A percentile compares a stretch with the other conserved stretches of the same genome.
phyloP scores from a whole-genome alignment of 1,140 invertebrate species.

The Drosophila repleta region DNA sequence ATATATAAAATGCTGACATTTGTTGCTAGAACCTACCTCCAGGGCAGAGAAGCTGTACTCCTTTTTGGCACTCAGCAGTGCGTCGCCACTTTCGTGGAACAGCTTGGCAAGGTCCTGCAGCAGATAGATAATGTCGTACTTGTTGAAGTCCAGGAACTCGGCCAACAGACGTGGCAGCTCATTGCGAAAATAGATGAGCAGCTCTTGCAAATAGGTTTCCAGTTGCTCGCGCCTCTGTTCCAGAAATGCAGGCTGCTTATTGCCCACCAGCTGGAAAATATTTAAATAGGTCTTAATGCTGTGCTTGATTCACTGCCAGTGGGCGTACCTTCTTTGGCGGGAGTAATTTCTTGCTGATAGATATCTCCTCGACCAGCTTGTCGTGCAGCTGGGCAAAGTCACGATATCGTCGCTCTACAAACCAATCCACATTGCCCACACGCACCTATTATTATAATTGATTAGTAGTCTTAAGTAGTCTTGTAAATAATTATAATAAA shows the following conservation, averaged over 20 bases:
- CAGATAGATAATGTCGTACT: constrained; percentile 93
- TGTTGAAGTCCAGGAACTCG: constrained; percentile 91
- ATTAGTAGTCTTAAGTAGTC: not conserved
- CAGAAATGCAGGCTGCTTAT: constrained; percentile 92
- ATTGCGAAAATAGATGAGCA: constrained; percentile 87
- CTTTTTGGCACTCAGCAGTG: constrained; percentile 86
- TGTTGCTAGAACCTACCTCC: constrained; percentile 86
- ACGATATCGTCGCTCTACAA: constrained; percentile 92
- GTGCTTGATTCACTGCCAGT: not conserved
- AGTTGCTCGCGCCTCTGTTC: constrained; percentile 92
- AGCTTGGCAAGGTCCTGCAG: constrained; percentile 90
- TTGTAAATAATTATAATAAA: constrained; percentile 12
- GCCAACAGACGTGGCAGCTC: constrained; percentile 90
- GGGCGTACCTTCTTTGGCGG: constrained; percentile 93
- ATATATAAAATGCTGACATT: not conserved
- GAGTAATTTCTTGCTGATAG: constrained; percentile 92
- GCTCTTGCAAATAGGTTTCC: constrained; percentile 91
- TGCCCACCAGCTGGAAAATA: constrained; percentile 86
- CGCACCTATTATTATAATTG: constrained; percentile 80
- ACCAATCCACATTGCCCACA: constrained; percentile 91
- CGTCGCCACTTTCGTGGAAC: constrained; percentile 89
- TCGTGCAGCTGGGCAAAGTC: constrained; percentile 95
- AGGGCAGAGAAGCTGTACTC: constrained; percentile 88
- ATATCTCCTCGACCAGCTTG: constrained; percentile 90
- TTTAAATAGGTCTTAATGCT: too few species aligned